Evolutionary conservation across 1,140 invertebrate species (phyloP), one percentile per base, ranked within the genome.

Genomic region (Watersipora subatra): DNA sequence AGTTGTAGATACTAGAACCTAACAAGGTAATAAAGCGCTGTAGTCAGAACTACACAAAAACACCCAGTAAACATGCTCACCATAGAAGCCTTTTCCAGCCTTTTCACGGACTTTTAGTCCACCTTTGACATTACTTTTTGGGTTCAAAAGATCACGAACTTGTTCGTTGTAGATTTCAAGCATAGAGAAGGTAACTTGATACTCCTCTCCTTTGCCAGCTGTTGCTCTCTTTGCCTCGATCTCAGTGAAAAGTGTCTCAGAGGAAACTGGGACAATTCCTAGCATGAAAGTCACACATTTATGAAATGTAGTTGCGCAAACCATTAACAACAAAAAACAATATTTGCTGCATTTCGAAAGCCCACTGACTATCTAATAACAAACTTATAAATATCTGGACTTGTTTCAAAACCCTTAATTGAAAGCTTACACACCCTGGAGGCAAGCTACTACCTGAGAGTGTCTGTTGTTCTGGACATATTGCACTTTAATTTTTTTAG

Each of bases 201-300:
- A 78, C 62, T 78, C 77, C 63, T 76, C 75, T 64, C 74, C 73
- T 67, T 75, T 72, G 3, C 66, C 67, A 3, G 73, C 71, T 15
- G 63, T 66, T 30, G 62, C 26, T 57, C 72, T 66, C 64, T 78
- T 78, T 27, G 67, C 69, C 17, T 74, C 79, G 46, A 86, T 84
- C 61, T 82, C 77, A 15, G 83, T 78, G 75, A 93, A 91, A 29
- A 94, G 80, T 69, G 91, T 87, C 68, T 88, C 84, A 75, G 90
- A 92, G 73, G 91, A 89, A 67, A 90, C 81, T 2, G 92, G 91
- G 28, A 92, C 89, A 63, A 94, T 89, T 28, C 90, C 90, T 29
- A 84, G 57, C 28, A n/a, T n/a, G n/a, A n/a, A n/a, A n/a, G n/a
- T n/a, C n/a, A n/a, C n/a, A n/a, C n/a, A n/a, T n/a, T 1, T 29